Evolutionary conservation across 2,797 vertebrate species (phyloP).

Genomic region (Dendrocincla fuliginosa): DNA sequence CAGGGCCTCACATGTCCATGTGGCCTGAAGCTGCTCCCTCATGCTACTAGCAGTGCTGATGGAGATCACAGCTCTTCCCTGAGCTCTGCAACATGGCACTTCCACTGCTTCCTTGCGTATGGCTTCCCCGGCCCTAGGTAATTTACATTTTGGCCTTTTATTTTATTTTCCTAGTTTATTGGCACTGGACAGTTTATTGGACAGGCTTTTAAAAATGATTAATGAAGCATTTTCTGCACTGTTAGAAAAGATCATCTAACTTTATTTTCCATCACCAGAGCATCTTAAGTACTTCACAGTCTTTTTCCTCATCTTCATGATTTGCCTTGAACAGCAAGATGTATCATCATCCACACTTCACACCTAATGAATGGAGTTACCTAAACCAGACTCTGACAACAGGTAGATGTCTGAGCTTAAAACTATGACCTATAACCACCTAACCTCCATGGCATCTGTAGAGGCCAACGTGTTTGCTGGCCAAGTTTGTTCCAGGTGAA

Average conservation of each 20-base stretch:
- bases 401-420: neutral
- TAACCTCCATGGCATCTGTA: neutral
- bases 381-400: neutral
- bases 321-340: neutral
- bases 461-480: neutral
- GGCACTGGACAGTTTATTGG: neutral
- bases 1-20: fast-evolving
- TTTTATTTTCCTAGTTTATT: neutral
- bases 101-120: neutral
- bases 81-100: neutral
- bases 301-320: neutral
- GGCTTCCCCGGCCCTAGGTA: neutral
- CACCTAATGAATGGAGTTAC: neutral
- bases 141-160: neutral
- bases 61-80: neutral
- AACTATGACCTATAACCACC: neutral
- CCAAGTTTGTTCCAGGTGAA: neutral
- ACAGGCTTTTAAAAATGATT: neutral
- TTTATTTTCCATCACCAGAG: neutral
- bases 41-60: neutral
- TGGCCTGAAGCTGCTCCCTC: neutral
- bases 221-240: neutral
- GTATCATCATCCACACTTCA: neutral
- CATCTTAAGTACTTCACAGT: neutral
- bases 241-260: neutral